Evolutionary conservation across 2,113 vertebrate species (phyloP), one percentile per base, ranked within the genome.

Genomic region (Crotalus viridis): DNA sequence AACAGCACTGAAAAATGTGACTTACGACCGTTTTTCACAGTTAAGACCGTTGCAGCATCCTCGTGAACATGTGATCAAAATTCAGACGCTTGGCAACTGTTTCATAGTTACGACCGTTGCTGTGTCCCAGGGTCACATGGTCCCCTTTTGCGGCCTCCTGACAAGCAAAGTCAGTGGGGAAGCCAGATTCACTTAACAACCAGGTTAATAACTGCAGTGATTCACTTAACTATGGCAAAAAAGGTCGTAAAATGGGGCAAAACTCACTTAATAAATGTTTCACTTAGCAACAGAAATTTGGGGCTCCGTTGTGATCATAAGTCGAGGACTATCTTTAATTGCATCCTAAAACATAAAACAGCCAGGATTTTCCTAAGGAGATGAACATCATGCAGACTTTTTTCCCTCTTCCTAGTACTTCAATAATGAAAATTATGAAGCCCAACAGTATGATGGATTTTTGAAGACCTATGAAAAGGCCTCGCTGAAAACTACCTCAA

Each of bases 381-480:
- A n/a, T n/a, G n/a, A n/a, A n/a, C n/a, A n/a, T n/a, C n/a, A n/a
- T n/a, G n/a, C n/a, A n/a, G n/a, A 51, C 92, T 0, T 87, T 96
- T 94, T 48, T 96, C 13, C 5, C 94, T 0, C 90, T 4, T 95
- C 93, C 0, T 91, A 99, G 99, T 99, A 99, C 97, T 99, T 99
- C 97, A 99, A 99, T 97, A 99, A 99, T 92, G 99, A 99, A 96
- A 99, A 98, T 92, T 99, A 99, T 2, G 99, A 99, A 98, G 98
- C 99, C 52, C 97, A 99, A 64, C 98, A 97, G 93, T 99, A 99
- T 81, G 99, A 99, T 95, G 97, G 96, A 51, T 99, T 97, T 97
- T 96, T 99, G 97, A 99, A 99, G 97, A 97, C 86, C 3, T 99
- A 99, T 91, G 99, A 99, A 96, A 97, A 97, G 0, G 97, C 99